Base-by-base conservation (phyloP, 2,113 vertebrate species). In the Oryzias woworae region DNA sequence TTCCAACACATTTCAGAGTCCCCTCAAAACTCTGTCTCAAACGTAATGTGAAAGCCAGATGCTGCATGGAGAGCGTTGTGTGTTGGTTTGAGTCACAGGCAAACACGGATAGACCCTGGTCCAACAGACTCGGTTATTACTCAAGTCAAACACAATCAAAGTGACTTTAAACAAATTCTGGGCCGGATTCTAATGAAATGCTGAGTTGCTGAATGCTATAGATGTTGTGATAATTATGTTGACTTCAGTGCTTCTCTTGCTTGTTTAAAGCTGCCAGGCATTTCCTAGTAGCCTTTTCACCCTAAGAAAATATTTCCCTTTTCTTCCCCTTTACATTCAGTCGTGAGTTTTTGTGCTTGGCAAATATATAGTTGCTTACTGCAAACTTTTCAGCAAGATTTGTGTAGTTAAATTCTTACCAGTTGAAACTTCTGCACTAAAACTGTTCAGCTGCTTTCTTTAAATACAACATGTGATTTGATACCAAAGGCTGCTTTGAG, bases 41-140 rank as follows among this genome's bases (percentile, higher is more conserved):
- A 91, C 90, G 77, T 82, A 82, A 92, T 85, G 86, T 87, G 87
- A 90, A 91, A 87, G 85, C 88, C 89, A 91, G 88, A 90, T 90
- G 88, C 86, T 75, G 51, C 64, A 52, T 23, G 42, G 36, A 81
- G 77, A 31, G 14, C 53, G 64, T 58, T 76, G 67, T 59, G 57
- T 62, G 78, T 76, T 81, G 82, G 84, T 85, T 85, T 82, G 81
- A 80, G 83, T 90, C 89, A 78, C 28, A 80, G 61, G 62, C 53
- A 70, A 80, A 78, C 69, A 57, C 69, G 76, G 80, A 85, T 74
- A 76, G 81, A 85, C 80, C 80, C 54, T 66, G 73, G 77, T 81
- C 81, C 86, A 86, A 83, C 70, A 68, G 72, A 31, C 77, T 82
- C 53, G 28, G 71, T 86, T 90, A 85, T 84, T 88, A 76, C 85